Base-by-base conservation (phyloP, 2,888 invertebrate species). In the Opisthograptis luteolata region DNA sequence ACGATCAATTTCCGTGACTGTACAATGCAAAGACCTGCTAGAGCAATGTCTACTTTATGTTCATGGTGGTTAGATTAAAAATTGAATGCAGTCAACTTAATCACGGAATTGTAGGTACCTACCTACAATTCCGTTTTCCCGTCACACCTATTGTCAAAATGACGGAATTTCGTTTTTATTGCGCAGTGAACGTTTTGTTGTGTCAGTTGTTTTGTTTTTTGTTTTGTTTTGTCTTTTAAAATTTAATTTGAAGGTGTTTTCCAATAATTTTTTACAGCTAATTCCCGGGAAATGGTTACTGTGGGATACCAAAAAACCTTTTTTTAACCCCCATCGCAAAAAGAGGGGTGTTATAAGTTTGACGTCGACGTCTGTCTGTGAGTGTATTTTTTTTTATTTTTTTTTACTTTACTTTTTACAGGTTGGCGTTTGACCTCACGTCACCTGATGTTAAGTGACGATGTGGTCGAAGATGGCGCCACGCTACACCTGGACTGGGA, bases 221-320 rank as follows among this genome's bases (percentile, higher is more conserved):
- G n/a, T n/a, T n/a, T n/a, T n/a, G n/a, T 57, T 57, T 47, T 39
- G 57, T 50, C 35, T 39, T 54, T 55, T 50, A 54, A 56, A 59
- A 49, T 60, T 57, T 48, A 53, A 57, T 57, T 57, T 50, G 42
- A 47, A 9, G 32, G 12, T 24, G 25, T 24, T 49, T 24, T 12
- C 19, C 5, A 9, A 10, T 19, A 27, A 48, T 42, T 57, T 52
- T 47, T 47, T 27, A 34, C 51, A n/a, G n/a, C n/a, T n/a, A n/a
- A n/a, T n/a, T n/a, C n/a, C n/a, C n/a, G n/a, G n/a, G n/a, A n/a
- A n/a, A n/a, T 24, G 31, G 31, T 22, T 17, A 40, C 14, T n/a
- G n/a, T n/a, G n/a, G n/a, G n/a, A n/a, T n/a, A n/a, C n/a, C n/a
- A n/a, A n/a, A n/a, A n/a, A n/a, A n/a, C n/a, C n/a, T n/a, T n/a